Base-by-base conservation (phyloP, 2,797 vertebrate species). In the Enteromius trimaculatus region DNA sequence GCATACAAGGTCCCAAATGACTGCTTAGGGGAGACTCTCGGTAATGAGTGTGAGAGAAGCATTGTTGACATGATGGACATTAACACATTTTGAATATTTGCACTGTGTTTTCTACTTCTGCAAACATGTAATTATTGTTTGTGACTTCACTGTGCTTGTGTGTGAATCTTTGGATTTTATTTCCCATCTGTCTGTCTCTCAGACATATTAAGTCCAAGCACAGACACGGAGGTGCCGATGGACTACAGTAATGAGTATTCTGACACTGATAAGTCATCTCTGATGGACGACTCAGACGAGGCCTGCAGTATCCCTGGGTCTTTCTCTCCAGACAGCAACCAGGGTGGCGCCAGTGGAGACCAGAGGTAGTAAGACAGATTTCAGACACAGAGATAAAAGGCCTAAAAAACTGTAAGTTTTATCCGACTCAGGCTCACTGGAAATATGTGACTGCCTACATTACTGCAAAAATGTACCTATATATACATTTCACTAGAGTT, bases 1-100 rank as follows among this genome's bases (percentile, higher is more conserved):
- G 95, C 94, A 0, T 95, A 96, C 82, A 96, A 96, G 1, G 95
- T 97, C 82, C 97, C 97, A 39, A 97, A 97, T 3, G 96, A 97
- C 90, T 98, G 97, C 68, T 92, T 97, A 0, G 97, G 97, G 1
- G 97, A 98, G 75, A 94, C 94, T 0, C 93, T 95, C 13, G 95
- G 94, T 92, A 96, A 96, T 97, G 29, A 79, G 19, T 69, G 68
- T 60, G 49, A 82, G 21, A 82, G 34, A 44, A 65, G n/a, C 37
- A 49, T 26, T 51, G 23, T 21, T 75, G 44, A 47, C 44, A 34
- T 14, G 23, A 64, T 47, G 13, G 53, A 31, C 23, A 29, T 70
- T n/a, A 23, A 71, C 10, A 68, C 47, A 49, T 55, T 74, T 26
- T 39, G 16, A 49, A 66, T 65, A 51, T 53, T n/a, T 77, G n/a